Conservation (phyloP, 2,797 vertebrate species). For the Neosilurus mollespiculum region DNA sequence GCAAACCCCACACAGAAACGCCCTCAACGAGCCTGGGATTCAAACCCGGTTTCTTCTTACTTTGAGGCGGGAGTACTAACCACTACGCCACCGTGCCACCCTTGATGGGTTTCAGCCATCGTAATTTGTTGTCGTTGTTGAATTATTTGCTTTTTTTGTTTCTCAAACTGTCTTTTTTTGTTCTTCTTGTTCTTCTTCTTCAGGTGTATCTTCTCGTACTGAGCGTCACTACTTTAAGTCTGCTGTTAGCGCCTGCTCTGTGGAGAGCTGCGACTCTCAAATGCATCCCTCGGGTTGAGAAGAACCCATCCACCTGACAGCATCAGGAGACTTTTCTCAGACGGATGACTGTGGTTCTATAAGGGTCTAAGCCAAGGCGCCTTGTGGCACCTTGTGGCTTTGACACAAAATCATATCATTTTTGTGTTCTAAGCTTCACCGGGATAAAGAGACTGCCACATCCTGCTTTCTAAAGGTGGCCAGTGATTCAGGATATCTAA, state of each 20-base stretch:
- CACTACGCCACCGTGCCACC: too few relatives aligned
- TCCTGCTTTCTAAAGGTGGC: background rate
- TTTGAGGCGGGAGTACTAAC: too few relatives aligned
- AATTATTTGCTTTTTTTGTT: too few relatives aligned
- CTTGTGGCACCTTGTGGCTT: slow-evolving; percentile 10
- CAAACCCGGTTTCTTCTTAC: too few relatives aligned
- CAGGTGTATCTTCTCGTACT: slow-evolving; percentile 96
- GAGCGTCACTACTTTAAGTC: slow-evolving; percentile 93
- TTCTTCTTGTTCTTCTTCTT: slow-evolving; percentile 29
- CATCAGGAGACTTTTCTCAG: background rate
- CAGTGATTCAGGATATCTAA: background rate
- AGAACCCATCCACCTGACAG: slow-evolving; percentile 77
- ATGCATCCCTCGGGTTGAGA: slow-evolving; percentile 79
- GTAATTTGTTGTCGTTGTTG: background rate
- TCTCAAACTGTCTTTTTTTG: background rate
- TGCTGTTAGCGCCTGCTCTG: slow-evolving; percentile 88
- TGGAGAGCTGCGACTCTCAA: slow-evolving; percentile 86
- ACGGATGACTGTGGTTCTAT: background rate
- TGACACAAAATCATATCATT: slow-evolving; percentile 8
- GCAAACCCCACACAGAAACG: too few relatives aligned
- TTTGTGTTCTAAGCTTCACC: slow-evolving; percentile 5
- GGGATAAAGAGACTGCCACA: background rate
- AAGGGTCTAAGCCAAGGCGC: background rate
- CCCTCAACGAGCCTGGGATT: too few relatives aligned
- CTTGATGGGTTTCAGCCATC: background rate